Evolutionary conservation across 2,797 vertebrate genomes (phyloP).

Genomic region (Pangasius mekongensis): DNA sequence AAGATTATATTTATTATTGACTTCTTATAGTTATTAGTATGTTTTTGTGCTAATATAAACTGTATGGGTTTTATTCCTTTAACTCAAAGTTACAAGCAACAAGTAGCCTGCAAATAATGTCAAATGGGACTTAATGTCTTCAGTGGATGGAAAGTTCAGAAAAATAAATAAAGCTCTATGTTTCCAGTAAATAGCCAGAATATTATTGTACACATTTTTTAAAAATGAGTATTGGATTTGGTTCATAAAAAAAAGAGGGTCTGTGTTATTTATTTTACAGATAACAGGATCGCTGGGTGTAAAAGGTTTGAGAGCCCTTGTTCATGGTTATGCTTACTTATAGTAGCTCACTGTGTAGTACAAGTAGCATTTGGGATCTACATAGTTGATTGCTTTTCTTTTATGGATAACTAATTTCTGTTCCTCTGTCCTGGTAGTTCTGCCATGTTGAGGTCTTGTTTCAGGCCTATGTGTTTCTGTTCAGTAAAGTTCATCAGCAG

Average conservation of each 20-base stretch:
- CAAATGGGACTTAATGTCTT: background rate
- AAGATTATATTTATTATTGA: background rate
- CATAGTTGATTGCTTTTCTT: background rate
- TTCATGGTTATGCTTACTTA: background rate
- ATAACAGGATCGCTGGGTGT: background rate
- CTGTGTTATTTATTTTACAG: background rate
- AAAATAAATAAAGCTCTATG: background rate
- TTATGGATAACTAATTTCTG: background rate
- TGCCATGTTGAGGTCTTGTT: background rate
- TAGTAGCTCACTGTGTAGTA: background rate
- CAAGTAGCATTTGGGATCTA: background rate
- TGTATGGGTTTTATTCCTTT: background rate
- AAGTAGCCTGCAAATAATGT: background rate
- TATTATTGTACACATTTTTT: background rate
- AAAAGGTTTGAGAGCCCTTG: background rate
- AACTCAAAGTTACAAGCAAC: background rate
- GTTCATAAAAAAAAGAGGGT: background rate
- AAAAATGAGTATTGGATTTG: background rate
- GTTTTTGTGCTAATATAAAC: background rate
- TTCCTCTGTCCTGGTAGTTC: background rate
- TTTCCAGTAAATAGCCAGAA: background rate
- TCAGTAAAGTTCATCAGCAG: conserved; percentile 28
- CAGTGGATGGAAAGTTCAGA: background rate
- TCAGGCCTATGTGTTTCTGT: background rate
- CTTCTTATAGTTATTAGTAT: background rate